These are phyloP conservation scores for Arrhamphus sclerolepis DNA, from an alignment of 2,797 vertebrate species.

Conservation along the genomic window DNA sequence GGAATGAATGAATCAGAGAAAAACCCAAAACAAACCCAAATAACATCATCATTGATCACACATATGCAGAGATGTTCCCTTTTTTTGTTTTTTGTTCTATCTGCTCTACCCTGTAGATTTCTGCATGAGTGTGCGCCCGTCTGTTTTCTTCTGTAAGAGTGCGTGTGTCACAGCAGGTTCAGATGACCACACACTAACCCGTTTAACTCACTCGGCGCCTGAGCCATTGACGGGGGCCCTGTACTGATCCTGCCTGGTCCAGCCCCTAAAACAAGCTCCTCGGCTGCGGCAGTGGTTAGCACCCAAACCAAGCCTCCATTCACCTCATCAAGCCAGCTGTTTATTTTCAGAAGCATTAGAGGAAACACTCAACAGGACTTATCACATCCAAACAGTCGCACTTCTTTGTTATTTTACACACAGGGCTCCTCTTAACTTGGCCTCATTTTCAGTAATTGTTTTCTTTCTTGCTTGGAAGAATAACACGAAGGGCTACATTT, in stretches of 20 bases:
- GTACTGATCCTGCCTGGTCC: constrained; percentile 54
- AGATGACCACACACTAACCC: constrained; percentile 74
- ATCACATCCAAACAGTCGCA: constrained; percentile 81
- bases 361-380: constrained; percentile 78
- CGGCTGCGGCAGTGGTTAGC: constrained; percentile 62
- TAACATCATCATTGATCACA: no score
- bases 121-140: constrained; percentile 15
- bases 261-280: constrained; percentile 76
- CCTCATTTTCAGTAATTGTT: constrained; percentile 81
- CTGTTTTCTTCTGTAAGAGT: constrained; percentile 16
- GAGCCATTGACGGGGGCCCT: constrained; percentile 64
- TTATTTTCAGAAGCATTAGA: constrained; percentile 84
- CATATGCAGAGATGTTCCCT: neutral
- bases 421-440: constrained; percentile 72
- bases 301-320: constrained; percentile 79
- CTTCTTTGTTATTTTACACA: constrained; percentile 81
- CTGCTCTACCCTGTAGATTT: constrained; percentile 11
- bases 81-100: constrained; percentile 3
- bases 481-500: constrained; percentile 77
- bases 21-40: no score
- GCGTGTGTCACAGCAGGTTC: constrained; percentile 64
- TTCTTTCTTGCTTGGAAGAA: constrained; percentile 77
- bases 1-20: no score
- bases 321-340: constrained; percentile 74
- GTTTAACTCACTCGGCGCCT: constrained; percentile 78